Base-by-base conservation (phyloP, 2,113 vertebrate species). In the Indicator indicator region DNA sequence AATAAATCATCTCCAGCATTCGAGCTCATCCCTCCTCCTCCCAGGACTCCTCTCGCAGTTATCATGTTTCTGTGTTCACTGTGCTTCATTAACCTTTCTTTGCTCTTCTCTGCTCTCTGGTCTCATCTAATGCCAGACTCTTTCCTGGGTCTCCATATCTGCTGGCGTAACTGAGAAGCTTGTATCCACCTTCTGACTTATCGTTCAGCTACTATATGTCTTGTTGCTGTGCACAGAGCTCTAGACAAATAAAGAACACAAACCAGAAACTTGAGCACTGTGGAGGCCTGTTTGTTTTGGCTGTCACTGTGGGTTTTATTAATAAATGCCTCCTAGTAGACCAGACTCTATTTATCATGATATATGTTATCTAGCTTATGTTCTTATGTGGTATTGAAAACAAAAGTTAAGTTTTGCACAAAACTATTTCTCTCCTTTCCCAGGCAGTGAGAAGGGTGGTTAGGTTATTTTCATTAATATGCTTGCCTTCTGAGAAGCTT, bases 271-370 rank as follows among this genome's bases (percentile, higher is more conserved):
- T 68, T n/a, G 72, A 96, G 85, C 64, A 77, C 38, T 83, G 56
- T 65, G 84, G 60, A 91, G 76, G 75, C 44, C 94, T 95, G 91
- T 95, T 95, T 96, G 79, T 86, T 95, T 96, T 96, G 96, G 95
- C 96, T 95, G 72, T 36, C 4, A 0, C 82, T 73, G 56, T 32
- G 71, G 72, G 30, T 94, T 95, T 94, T 88, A 95, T 95, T 95
- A 96, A 95, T 93, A 93, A 95, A 94, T 94, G 91, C 89, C 93
- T 95, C 76, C 91, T 94, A 72, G 46, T 94, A 95, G 95, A 77
- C 89, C 91, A 94, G 94, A 91, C 82, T 86, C 63, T 63, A 94
- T 95, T 91, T 95, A 88, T 90, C 93, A 93, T 86, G 87, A 94
- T 75, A 93, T 97, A 86, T 93, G 89, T 91, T 95, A 95, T 95